Base-by-base conservation (phyloP, 2,888 invertebrate species). In the Miltochrista miniata region DNA sequence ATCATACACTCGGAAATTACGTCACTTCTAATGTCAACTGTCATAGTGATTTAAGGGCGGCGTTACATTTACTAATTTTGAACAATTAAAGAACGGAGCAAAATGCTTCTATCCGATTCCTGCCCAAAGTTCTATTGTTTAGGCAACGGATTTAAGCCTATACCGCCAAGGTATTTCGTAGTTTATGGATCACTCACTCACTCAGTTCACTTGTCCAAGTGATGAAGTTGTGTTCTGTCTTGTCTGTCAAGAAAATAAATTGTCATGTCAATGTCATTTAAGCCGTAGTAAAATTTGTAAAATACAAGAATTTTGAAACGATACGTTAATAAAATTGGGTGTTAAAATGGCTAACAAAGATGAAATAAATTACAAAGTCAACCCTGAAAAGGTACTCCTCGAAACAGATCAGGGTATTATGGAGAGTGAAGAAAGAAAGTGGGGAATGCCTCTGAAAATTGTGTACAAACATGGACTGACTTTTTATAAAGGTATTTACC, bases 401-500 rank as follows among this genome's bases (percentile, higher is more conserved):
- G 92, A 92, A 74, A 92, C 90, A 36, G 92, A 91, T 61, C 88
- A 91, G 72, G 92, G 92, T 55, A 92, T 92, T 52, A 60, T 87
- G 42, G 87, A 89, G 46, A 90, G 87, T 57, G 92, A 91, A 75
- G 87, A 89, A 72, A 77, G 83, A 64, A 93, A 95, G 90, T 95
- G 95, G 94, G 94, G 95, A 43, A 90, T 96, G 72, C 94, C 95
- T 39, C 79, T 95, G 53, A 93, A 94, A 74, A 97, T 98, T 74
- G 94, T 98, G 45, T 99, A 98, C 89, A 96, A 96, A 90, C 93
- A 98, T 72, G 97, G 97, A 30, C 90, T 98, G 54, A 94, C 94
- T 76, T 99, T 98, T 91, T 98, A 98, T 81, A 98, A 98, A 96
- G 98, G 98, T 98, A 93, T 48, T 51, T 24, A 36, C 31, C 18